Conservation (phyloP, 2,113 vertebrate genomes). For the Myodes glareolus region DNA sequence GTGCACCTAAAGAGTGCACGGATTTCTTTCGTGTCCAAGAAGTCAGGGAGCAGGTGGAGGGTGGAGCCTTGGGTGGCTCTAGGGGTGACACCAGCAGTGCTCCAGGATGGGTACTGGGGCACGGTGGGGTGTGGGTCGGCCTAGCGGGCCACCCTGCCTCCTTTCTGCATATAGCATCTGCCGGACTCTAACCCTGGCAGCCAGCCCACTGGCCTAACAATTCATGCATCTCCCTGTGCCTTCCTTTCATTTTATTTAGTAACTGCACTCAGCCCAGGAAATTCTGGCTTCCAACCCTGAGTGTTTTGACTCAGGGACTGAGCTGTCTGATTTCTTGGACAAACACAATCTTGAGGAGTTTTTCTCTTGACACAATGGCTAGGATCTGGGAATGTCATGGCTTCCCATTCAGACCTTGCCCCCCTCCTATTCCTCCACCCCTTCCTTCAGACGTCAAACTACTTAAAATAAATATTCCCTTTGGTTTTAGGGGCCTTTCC, state of each 20-base stretch:
- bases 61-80: not conserved
- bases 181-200: conserved; percentile 39
- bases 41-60: not conserved
- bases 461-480: conserved; percentile 81
- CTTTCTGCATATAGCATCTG: conserved; percentile 59
- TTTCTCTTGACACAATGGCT: conserved; percentile 77
- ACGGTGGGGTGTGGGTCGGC: not conserved
- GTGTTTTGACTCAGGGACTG: conserved; percentile 82
- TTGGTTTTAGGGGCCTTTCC: conserved; percentile 68
- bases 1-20: not conserved
- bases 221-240: conserved; percentile 82
- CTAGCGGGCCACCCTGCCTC: fast-evolving
- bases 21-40: not conserved
- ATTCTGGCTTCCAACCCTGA: conserved; percentile 76
- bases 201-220: conserved; percentile 72
- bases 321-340: conserved; percentile 82
- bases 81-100: not conserved
- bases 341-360: conserved; percentile 68
- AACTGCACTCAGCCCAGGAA: conserved; percentile 88
- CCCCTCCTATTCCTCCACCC: not conserved
- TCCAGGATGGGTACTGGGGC: fast-evolving
- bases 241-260: conserved; percentile 88
- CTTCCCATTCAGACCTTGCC: conserved; percentile 56
- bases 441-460: conserved; percentile 79
- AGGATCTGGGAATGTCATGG: conserved; percentile 64